Base-by-base conservation (phyloP, 2,888 invertebrate genomes). In the Ichneumoninae sp. region DNA sequence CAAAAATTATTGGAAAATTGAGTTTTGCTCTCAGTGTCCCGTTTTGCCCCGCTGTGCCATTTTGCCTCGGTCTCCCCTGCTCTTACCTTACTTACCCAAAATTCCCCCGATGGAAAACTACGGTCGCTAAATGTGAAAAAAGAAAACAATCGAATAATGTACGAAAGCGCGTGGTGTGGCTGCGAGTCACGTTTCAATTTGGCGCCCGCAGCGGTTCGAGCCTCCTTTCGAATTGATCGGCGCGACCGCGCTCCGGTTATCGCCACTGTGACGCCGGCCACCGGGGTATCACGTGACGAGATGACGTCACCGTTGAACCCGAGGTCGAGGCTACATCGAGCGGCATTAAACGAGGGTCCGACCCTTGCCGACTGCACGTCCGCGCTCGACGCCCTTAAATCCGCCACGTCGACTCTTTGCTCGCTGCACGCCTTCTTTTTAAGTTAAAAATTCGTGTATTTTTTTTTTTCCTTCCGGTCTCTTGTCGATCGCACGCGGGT, bases 271-370 rank as follows among this genome's bases (percentile, higher is more conserved):
- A 81, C 79, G 82, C 82, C 84, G 86, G 81, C 84, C 54, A 72
- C 52, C 54, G 52, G 66, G 44, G 52, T 47, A 50, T 85, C 87
- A 87, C 87, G 87, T 87, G 87, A 84, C 82, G 7, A 40, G 66
- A 70, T 86, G 85, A 87, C 87, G 87, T 87, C 87, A 87, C 44
- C 57, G 84, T 78, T 84, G 86, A 87, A 86, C 87, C 82, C 72
- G 82, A 87, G 85, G 86, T 86, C 87, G 87, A 87, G 86, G 86
- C 85, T 84, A 82, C 78, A 87, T 85, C 80, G 85, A 80, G 82
- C 84, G 84, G 79, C 78, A 78, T 76, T 62, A 79, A 79, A 71
- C 80, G 66, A 62, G 80, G 57, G 68, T 76, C 68, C 80, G 80
- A 83, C 70, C 82, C 79, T 79, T 66, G 79, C 65, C 79, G 79